Conservation (phyloP, 2,113 vertebrate genomes). For the Gymnobelideus leadbeateri region DNA sequence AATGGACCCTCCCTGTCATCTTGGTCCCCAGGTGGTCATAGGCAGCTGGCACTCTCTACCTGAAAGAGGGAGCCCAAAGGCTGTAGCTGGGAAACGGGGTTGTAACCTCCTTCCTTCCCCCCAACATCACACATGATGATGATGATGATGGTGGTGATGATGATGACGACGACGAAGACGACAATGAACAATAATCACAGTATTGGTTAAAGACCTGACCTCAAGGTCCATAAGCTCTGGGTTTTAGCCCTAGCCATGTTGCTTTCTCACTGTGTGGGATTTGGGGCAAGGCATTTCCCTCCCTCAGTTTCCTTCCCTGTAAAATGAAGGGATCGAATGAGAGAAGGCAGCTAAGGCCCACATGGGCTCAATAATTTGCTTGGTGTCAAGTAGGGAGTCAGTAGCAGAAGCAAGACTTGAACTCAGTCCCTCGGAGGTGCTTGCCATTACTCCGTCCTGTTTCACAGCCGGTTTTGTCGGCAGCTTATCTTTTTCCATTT, state of each 20-base stretch:
- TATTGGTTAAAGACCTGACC: not conserved
- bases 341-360: not conserved
- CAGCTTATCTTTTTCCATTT: not conserved
- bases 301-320: not conserved
- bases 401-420: not conserved
- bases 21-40: not conserved
- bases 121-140: not conserved
- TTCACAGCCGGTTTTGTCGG: not conserved
- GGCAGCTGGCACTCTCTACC: not conserved
- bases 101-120: not conserved
- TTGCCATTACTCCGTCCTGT: not conserved
- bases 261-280: not conserved
- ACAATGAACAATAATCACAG: not conserved
- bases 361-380: not conserved
- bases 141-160: not conserved
- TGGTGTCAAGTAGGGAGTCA: not conserved
- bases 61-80: not conserved
- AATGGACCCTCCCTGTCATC: accelerated
- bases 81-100: not conserved
- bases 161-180: not conserved
- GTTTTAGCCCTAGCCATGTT: not conserved
- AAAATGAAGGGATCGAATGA: not conserved
- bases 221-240: not conserved
- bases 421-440: not conserved
- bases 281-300: not conserved